These are phyloP conservation scores for Bombus impatiens DNA, from an alignment of 1,140 invertebrate species.

Conservation along the genomic window DNA sequence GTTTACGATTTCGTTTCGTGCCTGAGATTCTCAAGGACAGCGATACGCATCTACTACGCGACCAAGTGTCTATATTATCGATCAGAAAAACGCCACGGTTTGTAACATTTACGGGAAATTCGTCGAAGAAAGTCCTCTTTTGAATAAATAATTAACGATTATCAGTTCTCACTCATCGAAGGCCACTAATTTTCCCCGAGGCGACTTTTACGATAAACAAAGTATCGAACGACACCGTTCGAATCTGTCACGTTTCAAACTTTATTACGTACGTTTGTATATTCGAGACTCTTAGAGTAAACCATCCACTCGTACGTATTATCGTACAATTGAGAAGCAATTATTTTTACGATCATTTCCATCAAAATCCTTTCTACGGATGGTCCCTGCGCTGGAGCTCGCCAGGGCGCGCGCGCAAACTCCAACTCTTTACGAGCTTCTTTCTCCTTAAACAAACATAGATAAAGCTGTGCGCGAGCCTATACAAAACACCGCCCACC, in stretches of 20 bases:
- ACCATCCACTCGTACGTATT: not conserved
- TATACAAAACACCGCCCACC: constrained; percentile 1
- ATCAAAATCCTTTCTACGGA: not conserved
- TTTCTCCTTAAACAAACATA: constrained; percentile 37
- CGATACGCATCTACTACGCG: too few relatives aligned
- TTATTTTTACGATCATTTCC: constrained; percentile 43
- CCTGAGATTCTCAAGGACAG: not conserved
- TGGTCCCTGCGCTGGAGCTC: too few relatives aligned
- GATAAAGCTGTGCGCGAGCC: constrained; percentile 26
- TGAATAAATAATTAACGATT: not conserved
- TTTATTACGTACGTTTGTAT: not conserved
- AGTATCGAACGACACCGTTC: not conserved
- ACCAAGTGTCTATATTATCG: not conserved
- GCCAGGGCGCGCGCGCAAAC: not conserved
- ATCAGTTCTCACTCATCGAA: not conserved
- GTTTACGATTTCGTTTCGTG: not conserved
- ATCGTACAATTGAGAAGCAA: constrained; percentile 12
- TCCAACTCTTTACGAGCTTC: constrained; percentile 25
- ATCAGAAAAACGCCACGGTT: too few relatives aligned
- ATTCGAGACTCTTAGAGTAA: not conserved
- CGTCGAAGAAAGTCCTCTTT: not conserved
- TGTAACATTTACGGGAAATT: not conserved
- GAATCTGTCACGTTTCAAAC: not conserved
- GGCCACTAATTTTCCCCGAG: not conserved
- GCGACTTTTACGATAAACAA: constrained; percentile 37